Percentiles rank a stretch among this genome's conserved stretches.
phyloP scores from a whole-genome alignment of 2,113 vertebrate species.

The Choloepus hoffmanni region DNA sequence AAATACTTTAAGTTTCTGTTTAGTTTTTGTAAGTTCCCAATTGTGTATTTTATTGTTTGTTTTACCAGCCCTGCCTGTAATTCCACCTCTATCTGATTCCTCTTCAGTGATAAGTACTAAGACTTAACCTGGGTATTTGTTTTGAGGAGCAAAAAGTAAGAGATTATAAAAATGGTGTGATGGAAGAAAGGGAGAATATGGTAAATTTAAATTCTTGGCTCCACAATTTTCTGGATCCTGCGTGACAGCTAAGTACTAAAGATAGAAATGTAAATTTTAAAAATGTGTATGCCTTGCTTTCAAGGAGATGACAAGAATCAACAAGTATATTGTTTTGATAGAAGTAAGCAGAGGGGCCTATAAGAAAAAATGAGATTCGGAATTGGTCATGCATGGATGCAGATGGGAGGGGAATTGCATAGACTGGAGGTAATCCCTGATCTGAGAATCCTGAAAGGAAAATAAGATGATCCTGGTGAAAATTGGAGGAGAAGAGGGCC shows the following conservation, averaged over 20 bases:
- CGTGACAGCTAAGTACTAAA: neutral
- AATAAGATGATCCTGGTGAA: neutral
- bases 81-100: neutral
- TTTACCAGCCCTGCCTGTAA: neutral
- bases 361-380: constrained; percentile 3
- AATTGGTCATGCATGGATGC: neutral
- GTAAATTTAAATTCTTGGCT: neutral
- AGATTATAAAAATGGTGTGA: neutral
- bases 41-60: neutral
- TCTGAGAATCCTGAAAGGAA: neutral
- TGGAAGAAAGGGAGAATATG: neutral
- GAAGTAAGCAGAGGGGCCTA: neutral
- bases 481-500: neutral
- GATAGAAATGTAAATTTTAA: neutral
- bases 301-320: neutral
- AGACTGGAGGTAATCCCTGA: neutral
- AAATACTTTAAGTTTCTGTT: neutral
- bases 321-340: neutral
- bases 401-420: neutral
- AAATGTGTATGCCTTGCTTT: neutral
- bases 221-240: neutral
- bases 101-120: neutral
- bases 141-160: neutral
- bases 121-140: neutral
- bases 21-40: neutral